Percentiles rank a stretch among this genome's conserved stretches.
phyloP scores from a whole-genome alignment of 2,797 vertebrate genomes.

The Coreius guichenoti region DNA sequence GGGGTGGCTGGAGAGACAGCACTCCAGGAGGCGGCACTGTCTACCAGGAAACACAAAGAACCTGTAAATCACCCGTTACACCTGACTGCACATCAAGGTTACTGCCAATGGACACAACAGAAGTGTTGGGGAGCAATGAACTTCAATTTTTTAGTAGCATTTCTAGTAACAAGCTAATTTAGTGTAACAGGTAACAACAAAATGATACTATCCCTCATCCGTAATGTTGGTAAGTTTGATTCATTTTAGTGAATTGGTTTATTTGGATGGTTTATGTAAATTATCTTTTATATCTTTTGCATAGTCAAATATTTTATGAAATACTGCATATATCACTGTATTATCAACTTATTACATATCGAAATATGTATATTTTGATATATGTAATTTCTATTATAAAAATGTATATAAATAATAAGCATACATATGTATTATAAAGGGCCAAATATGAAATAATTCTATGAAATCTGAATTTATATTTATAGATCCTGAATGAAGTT shows the following conservation, averaged over 20 bases:
- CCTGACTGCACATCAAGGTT: neutral
- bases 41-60: constrained; percentile 70
- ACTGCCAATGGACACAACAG: neutral
- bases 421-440: neutral
- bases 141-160: neutral
- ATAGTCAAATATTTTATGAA: neutral
- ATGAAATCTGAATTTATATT: neutral
- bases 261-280: neutral
- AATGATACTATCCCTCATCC: neutral
- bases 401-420: neutral
- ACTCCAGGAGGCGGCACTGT: constrained; percentile 94
- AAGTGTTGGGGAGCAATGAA: neutral
- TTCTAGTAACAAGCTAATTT: neutral
- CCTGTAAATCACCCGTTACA: constrained; percentile 37
- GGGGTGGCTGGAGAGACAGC: constrained; percentile 92
- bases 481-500: neutral
- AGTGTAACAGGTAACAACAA: neutral
- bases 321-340: neutral
- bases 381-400: neutral
- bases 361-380: no score
- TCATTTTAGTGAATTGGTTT: neutral
- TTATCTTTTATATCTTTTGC: neutral
- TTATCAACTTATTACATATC: neutral
- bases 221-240: neutral
- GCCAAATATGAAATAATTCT: neutral